Evolutionary conservation across 2,113 vertebrate genomes (phyloP).

Genomic region (Turdus rufiventris): DNA sequence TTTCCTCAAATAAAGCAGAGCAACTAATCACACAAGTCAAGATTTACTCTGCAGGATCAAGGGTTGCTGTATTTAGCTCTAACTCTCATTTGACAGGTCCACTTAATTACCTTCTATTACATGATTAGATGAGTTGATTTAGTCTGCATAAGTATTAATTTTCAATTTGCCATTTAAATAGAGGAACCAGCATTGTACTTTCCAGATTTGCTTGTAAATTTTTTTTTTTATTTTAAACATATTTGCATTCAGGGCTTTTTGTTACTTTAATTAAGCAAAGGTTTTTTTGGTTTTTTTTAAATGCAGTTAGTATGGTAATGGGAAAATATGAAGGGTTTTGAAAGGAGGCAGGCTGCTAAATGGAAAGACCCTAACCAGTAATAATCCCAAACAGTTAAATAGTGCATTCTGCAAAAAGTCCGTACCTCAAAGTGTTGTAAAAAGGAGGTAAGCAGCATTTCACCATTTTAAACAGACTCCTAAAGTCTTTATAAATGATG

Average conservation of each 20-base stretch:
- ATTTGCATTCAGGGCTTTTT: not conserved
- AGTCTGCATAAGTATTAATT: not conserved
- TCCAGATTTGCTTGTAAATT: not conserved
- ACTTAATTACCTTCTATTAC: constrained; percentile 19
- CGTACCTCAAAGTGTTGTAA: not conserved
- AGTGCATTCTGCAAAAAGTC: not conserved
- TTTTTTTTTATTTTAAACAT: not conserved
- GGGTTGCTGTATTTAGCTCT: not conserved
- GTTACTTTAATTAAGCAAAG: not conserved
- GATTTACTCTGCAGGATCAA: not conserved
- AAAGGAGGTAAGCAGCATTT: not conserved
- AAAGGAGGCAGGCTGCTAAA: not conserved
- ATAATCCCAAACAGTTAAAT: not conserved
- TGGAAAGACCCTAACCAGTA: not conserved
- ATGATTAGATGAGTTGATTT: not conserved
- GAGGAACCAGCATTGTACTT: not conserved
- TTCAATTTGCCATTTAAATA: constrained; percentile 1
- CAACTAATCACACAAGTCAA: not conserved
- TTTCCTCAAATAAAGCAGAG: not conserved
- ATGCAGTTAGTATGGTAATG: not conserved
- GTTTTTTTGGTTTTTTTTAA: not conserved
- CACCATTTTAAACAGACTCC: not conserved
- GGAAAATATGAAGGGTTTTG: not conserved
- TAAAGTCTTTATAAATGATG: not conserved
- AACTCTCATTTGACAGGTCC: not conserved